A percentile compares a stretch with the other conserved stretches of the same genome.
phyloP scores from a whole-genome alignment of 2,888 invertebrate genomes.

The Pseudococcus jackbeardsleyi region DNA sequence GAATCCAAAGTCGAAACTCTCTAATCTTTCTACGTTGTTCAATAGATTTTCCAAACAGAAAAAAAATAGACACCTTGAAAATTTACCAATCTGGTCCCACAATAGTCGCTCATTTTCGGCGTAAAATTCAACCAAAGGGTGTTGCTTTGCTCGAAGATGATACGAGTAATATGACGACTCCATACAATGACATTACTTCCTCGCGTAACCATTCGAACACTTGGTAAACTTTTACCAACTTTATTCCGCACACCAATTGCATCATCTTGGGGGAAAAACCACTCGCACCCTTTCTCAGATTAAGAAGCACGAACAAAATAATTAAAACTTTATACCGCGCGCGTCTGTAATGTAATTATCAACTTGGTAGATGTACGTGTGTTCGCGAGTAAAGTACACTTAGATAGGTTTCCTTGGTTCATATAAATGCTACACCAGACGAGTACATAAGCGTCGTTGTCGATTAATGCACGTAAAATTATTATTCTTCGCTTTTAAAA shows the following conservation, averaged over 20 bases:
- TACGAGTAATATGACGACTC: not conserved
- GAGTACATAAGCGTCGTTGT: slow-evolving; percentile 24
- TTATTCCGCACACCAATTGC: not conserved
- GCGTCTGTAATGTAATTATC: slow-evolving; percentile 39
- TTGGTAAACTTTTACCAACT: not conserved
- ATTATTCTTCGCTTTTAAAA: slow-evolving; percentile 19
- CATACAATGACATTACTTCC: not conserved
- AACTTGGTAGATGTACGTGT: slow-evolving; percentile 16
- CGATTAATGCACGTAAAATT: slow-evolving; percentile 7
- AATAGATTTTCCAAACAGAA: too few species aligned
- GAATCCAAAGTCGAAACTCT: too few species aligned
- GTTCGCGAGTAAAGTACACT: not conserved
- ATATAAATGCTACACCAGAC: not conserved
- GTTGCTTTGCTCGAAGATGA: not conserved
- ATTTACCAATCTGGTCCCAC: too few species aligned
- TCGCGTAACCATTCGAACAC: not conserved
- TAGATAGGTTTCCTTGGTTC: not conserved
- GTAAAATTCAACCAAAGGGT: not conserved
- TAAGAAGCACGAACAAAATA: slow-evolving; percentile 41
- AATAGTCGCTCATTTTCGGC: not conserved
- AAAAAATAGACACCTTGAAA: too few species aligned
- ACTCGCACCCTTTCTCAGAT: not conserved
- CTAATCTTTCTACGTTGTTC: too few species aligned
- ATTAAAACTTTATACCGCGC: slow-evolving; percentile 33
- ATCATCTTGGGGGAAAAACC: not conserved